Conservation (phyloP, 1,140 invertebrate species). For the Pseudoatta argentina region DNA sequence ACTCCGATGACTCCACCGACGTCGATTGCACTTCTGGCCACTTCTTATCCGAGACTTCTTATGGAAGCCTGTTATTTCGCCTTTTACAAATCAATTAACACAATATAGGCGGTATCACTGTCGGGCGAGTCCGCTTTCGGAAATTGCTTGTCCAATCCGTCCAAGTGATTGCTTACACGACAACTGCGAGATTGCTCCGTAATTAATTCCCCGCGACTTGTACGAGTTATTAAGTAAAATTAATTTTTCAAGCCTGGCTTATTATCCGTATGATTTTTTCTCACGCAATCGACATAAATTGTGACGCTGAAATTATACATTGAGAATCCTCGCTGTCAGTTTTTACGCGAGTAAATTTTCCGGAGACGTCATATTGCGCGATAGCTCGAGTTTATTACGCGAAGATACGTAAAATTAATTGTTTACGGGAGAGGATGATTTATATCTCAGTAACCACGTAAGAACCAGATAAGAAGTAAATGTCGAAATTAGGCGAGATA, state of each 20-base stretch:
- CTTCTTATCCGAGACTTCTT: not conserved
- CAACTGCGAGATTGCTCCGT: not conserved
- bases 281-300: constrained; percentile 43
- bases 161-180: constrained; percentile 6
- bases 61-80: constrained; percentile 35
- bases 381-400: constrained; percentile 34
- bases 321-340: not conserved
- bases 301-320: constrained; percentile 37
- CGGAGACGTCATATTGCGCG: constrained; percentile 18
- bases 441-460: constrained; percentile 21
- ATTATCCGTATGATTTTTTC: constrained; percentile 12
- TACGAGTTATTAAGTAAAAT: constrained; percentile 34
- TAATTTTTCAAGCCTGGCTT: constrained; percentile 7
- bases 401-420: constrained; percentile 60
- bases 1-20: not conserved
- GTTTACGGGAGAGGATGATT: constrained; percentile 51
- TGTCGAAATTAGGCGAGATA: constrained; percentile 54
- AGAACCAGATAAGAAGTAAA: constrained; percentile 51
- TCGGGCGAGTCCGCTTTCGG: constrained; percentile 1
- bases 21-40: constrained; percentile 53
- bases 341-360: constrained; percentile 1
- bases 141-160: constrained; percentile 2
- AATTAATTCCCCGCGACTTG: constrained; percentile 54
- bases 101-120: not conserved
- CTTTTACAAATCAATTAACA: constrained; percentile 71